A percentile compares a stretch with the other conserved stretches of the same genome.
These are phyloP conservation scores for Megaustenia siamemsis DNA, from an alignment of 2,888 invertebrate genomes.

Conservation along the genomic window DNA sequence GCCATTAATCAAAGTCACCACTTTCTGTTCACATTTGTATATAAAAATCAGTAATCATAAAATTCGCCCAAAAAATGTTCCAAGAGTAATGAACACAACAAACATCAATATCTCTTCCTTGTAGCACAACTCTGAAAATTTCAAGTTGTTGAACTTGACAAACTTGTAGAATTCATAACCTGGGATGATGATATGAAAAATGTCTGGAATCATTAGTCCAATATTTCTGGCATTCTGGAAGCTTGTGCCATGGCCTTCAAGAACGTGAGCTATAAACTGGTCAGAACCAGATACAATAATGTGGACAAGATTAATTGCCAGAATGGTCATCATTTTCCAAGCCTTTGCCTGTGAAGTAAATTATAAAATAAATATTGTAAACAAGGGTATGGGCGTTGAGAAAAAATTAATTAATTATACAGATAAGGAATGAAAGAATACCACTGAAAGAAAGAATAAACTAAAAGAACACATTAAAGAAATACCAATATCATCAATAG, in stretches of 20 bases:
- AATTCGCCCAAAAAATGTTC: slow-evolving; percentile 69
- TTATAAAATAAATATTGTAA: too few relatives aligned
- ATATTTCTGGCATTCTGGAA: slow-evolving; percentile 77
- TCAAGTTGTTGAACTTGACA: slow-evolving; percentile 71
- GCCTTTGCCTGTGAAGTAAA: slow-evolving; percentile 25
- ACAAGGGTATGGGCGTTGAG: too few relatives aligned
- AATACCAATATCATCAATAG: too few relatives aligned
- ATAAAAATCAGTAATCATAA: slow-evolving; percentile 54
- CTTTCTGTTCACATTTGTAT: neutral
- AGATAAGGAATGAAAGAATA: too few relatives aligned
- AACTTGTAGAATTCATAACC: slow-evolving; percentile 75
- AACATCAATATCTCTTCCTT: slow-evolving; percentile 78
- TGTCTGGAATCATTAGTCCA: slow-evolving; percentile 77
- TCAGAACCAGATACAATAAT: slow-evolving; percentile 76
- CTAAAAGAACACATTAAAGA: too few relatives aligned
- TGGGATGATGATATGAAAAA: slow-evolving; percentile 83
- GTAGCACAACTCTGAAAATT: slow-evolving; percentile 74
- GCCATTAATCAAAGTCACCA: too few relatives aligned
- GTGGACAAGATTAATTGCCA: slow-evolving; percentile 76
- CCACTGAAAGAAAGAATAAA: too few relatives aligned
- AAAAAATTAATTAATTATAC: too few relatives aligned
- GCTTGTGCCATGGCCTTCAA: slow-evolving; percentile 68
- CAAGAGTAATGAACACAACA: slow-evolving; percentile 71
- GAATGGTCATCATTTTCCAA: slow-evolving; percentile 76
- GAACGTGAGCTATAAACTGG: slow-evolving; percentile 76